These are phyloP conservation scores for Tyria jacobaeae DNA, from an alignment of 2,888 invertebrate genomes.

Conservation along the genomic window DNA sequence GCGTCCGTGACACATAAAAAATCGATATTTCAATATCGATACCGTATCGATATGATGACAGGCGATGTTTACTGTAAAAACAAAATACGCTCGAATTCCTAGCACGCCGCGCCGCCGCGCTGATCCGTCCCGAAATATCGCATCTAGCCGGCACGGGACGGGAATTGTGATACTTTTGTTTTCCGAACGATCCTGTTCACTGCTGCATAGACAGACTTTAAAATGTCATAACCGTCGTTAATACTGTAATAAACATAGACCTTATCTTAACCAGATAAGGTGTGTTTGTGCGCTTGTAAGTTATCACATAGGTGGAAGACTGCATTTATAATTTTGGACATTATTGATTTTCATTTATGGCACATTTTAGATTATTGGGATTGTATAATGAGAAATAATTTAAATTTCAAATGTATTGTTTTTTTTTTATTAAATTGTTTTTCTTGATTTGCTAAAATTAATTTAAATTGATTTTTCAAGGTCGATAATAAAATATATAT, in stretches of 20 bases:
- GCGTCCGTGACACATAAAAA: slow-evolving; percentile 14
- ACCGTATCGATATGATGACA: slow-evolving; percentile 23
- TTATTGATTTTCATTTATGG: slow-evolving; percentile 21
- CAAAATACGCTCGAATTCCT: slow-evolving; percentile 38
- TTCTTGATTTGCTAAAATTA: background rate
- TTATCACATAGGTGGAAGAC: slow-evolving; percentile 11
- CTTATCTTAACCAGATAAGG: background rate
- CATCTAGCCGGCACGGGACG: slow-evolving; percentile 25
- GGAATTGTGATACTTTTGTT: slow-evolving; percentile 35
- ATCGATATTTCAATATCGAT: slow-evolving; percentile 18
- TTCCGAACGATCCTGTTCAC: slow-evolving; percentile 3
- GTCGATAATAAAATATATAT: no score
- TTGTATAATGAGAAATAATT: slow-evolving; percentile 8
- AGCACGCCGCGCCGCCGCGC: slow-evolving; percentile 26
- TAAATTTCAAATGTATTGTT: slow-evolving; percentile 21
- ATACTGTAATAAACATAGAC: slow-evolving; percentile 16
- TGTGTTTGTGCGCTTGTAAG: slow-evolving; percentile 1
- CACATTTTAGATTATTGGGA: slow-evolving; percentile 19
- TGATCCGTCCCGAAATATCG: slow-evolving; percentile 48
- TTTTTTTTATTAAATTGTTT: slow-evolving; percentile 1
- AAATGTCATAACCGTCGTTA: slow-evolving; percentile 28
- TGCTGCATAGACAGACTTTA: slow-evolving; percentile 28
- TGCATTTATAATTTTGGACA: slow-evolving; percentile 29
- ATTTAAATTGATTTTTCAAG: background rate
- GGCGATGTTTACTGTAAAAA: slow-evolving; percentile 32